Base-by-base conservation (phyloP, 2,888 invertebrate species). In the Silvanus unidentatus region DNA sequence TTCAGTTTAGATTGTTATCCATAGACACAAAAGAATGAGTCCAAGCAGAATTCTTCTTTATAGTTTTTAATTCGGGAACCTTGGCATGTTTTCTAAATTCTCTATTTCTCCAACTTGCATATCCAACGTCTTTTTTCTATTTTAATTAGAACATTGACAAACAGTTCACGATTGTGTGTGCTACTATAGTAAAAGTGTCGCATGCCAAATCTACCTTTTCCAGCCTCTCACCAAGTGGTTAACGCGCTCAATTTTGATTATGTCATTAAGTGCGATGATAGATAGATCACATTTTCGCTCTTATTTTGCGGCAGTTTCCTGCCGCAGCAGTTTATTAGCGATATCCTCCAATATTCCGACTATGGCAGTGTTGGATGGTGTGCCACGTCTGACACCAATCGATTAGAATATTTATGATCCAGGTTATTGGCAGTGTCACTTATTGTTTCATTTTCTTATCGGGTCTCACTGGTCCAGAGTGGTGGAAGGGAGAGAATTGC, bases 201-300 rank as follows among this genome's bases (percentile, higher is more conserved):
- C 42, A 63, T 64, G 65, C 62, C 64, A 53, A 65, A 65, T 65
- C 65, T 65, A 59, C 63, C 64, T 63, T 63, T 64, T 58, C 50
- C 63, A 62, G 61, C 58, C 59, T 50, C 58, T 44, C n/a, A n/a
- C 43, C 53, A 55, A 64, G 65, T 61, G 64, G 62, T 60, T 62
- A 63, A 63, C 58, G 59, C 59, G 55, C 58, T 54, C 57, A 52
- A 54, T 62, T 60, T 64, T 63, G 65, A 65, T 65, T 65, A 65
- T 65, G 64, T 62, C 64, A 64, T 65, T 65, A 64, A 60, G 52
- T 44, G 53, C 51, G 65, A 65, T 65, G 59, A 58, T 58, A 63
- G 65, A 65, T 65, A 65, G 64, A 64, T 63, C 65, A 65, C 65
- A 65, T 62, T 63, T 63, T 64, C 63, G 59, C 63, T 63, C 58